phyloP scores from a whole-genome alignment of 2,113 vertebrate species.

The Dendropsophus ebraccatus region DNA sequence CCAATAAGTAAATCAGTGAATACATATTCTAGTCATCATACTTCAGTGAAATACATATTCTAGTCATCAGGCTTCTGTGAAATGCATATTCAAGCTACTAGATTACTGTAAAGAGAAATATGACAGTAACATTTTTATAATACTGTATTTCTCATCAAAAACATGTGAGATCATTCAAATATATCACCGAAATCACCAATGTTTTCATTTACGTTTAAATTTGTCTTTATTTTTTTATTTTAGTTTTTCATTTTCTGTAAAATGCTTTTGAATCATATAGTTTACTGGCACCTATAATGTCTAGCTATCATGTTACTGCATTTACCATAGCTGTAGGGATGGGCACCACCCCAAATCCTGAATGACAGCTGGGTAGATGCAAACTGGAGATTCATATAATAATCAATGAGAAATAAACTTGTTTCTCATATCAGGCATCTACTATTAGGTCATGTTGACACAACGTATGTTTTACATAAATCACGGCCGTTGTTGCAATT shows the following conservation, averaged over 20 bases:
- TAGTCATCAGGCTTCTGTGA: slow-evolving; percentile 1
- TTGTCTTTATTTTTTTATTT: too few species aligned
- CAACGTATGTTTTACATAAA: too few species aligned
- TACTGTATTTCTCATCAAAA: background rate
- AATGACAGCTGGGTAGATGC: background rate
- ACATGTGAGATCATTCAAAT: background rate
- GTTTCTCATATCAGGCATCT: background rate
- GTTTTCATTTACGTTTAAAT: too few species aligned
- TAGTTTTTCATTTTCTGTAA: background rate
- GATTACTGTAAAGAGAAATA: background rate
- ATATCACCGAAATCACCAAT: background rate
- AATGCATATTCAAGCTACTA: slow-evolving; percentile 21
- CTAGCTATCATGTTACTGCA: background rate
- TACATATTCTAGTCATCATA: slow-evolving; percentile 42
- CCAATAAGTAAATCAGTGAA: slow-evolving; percentile 15
- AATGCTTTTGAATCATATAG: background rate
- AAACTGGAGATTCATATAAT: background rate
- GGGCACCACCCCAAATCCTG: background rate
- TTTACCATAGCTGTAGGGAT: background rate
- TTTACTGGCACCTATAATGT: background rate
- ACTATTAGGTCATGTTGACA: too few species aligned
- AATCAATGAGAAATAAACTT: background rate
- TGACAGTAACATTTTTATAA: background rate
- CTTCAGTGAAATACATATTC: slow-evolving; percentile 23
- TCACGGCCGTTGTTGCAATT: too few species aligned